Evolutionary conservation across 2,113 vertebrate species (phyloP).

Genomic region (Nothoprocta pentlandii): DNA sequence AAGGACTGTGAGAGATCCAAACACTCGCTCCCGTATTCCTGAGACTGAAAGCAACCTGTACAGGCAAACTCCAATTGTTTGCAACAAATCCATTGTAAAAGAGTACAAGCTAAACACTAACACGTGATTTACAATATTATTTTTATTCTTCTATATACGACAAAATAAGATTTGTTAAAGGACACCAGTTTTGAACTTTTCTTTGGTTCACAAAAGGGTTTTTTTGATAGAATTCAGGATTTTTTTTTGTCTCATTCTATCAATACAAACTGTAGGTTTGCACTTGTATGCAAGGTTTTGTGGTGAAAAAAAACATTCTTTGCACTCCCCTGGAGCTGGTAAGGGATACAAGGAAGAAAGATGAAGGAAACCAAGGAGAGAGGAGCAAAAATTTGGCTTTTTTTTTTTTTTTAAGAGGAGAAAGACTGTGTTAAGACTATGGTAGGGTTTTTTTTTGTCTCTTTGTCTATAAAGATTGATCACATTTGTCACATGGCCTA

Average conservation of each 20-base stretch:
- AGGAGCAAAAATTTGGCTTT: background rate
- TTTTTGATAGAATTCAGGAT: background rate
- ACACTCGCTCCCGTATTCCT: background rate
- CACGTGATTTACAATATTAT: background rate
- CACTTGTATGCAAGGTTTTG: background rate
- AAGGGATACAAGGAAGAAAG: background rate
- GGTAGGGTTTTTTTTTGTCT: background rate
- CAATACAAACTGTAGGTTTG: background rate
- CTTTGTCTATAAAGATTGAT: background rate
- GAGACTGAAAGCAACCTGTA: background rate
- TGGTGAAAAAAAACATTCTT: background rate
- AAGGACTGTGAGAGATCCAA: background rate
- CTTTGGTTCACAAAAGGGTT: background rate
- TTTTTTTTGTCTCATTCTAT: background rate
- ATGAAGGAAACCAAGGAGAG: background rate
- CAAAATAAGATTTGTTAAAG: background rate
- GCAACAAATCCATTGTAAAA: background rate
- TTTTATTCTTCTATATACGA: background rate
- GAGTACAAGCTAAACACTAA: background rate
- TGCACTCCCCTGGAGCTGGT: background rate
- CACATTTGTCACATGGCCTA: background rate
- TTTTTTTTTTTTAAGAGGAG: background rate
- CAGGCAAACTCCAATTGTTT: background rate
- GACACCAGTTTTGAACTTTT: background rate
- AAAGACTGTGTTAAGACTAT: background rate